Percentiles rank a stretch among this genome's conserved stretches.
Conservation (phyloP, 2,113 vertebrate species). For the Nibea coibor region DNA sequence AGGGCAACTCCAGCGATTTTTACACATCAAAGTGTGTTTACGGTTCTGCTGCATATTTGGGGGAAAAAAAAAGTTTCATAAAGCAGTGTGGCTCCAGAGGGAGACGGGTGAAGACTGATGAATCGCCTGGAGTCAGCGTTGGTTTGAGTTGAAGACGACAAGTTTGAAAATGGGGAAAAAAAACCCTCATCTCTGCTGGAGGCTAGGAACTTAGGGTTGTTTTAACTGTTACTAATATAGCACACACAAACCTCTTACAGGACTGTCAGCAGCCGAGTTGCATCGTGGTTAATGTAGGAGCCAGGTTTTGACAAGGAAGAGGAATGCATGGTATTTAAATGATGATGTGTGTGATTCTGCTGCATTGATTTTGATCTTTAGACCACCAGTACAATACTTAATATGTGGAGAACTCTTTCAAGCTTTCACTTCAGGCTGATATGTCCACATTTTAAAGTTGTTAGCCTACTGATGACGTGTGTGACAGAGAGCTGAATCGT, state of each 20-base stretch:
- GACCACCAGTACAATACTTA: too few relatives aligned
- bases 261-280: too few relatives aligned
- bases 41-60: not conserved
- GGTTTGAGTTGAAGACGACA: not conserved
- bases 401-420: not conserved
- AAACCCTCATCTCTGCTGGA: not conserved
- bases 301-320: not conserved
- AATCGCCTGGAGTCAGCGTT: not conserved
- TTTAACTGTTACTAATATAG: too few relatives aligned
- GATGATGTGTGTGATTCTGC: too few relatives aligned
- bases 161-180: not conserved
- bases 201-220: not conserved
- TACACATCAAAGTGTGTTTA: conserved; percentile 36
- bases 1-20: conserved; percentile 8
- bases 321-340: not conserved
- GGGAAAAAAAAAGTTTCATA: not conserved
- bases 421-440: not conserved
- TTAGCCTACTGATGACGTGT: too few relatives aligned
- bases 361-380: too few relatives aligned
- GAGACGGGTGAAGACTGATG: not conserved
- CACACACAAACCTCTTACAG: too few relatives aligned
- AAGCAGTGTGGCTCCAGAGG: not conserved
- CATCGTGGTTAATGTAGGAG: too few relatives aligned
- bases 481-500: too few relatives aligned
- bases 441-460: not conserved